Percentiles rank a stretch among this genome's conserved stretches.
phyloP scores from a whole-genome alignment of 1,140 invertebrate species.

The Battus philenor region DNA sequence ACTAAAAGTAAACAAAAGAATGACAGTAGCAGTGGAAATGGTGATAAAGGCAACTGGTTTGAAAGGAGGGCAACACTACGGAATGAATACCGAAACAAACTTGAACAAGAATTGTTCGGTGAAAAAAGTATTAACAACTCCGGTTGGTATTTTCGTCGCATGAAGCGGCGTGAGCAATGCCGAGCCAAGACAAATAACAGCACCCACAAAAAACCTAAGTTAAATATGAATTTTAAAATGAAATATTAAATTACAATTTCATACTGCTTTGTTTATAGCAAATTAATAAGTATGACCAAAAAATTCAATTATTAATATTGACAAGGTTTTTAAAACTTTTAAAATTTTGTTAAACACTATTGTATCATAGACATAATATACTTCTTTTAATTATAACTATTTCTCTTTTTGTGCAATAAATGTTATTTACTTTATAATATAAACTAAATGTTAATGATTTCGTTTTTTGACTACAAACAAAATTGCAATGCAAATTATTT shows the following conservation, averaged over 20 bases:
- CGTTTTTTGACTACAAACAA: too few species aligned
- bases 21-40: constrained; percentile 14
- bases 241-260: constrained; percentile 37
- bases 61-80: constrained; percentile 46
- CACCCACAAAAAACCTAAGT: constrained; percentile 29
- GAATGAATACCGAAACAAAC: constrained; percentile 46
- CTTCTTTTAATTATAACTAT: too few species aligned
- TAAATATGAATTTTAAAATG: constrained; percentile 43
- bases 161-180: constrained; percentile 60
- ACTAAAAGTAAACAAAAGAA: constrained; percentile 21
- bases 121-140: constrained; percentile 42
- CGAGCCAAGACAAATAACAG: constrained; percentile 38
- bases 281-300: too few species aligned
- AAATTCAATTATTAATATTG: too few species aligned
- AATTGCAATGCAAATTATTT: too few species aligned
- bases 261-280: too few species aligned
- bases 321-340: too few species aligned
- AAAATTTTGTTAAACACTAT: too few species aligned
- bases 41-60: constrained; percentile 46
- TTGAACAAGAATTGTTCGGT: constrained; percentile 50
- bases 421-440: too few species aligned
- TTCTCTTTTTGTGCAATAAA: too few species aligned
- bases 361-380: too few species aligned
- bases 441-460: too few species aligned
- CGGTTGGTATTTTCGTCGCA: constrained; percentile 64